Conservation (phyloP, 2,113 vertebrate genomes). For the Toxotes jaculatrix region DNA sequence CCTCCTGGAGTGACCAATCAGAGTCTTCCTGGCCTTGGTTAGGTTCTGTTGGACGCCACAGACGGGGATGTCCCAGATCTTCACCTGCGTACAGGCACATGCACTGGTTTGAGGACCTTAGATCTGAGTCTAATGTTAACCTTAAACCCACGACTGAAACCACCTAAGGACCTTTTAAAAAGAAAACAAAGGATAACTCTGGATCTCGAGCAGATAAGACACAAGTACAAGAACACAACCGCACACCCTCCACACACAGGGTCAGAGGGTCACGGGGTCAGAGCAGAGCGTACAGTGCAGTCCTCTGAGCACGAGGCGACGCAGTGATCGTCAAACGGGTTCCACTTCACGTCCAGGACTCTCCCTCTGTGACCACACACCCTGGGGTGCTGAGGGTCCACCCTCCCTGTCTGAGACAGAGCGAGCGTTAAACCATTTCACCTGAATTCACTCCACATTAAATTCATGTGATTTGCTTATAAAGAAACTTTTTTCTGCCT, state of each 20-base stretch:
- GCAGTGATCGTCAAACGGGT: conserved; percentile 93
- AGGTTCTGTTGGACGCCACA: conserved; percentile 86
- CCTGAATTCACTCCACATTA: no score
- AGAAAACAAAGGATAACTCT: no score
- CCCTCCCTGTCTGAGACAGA: conserved; percentile 88
- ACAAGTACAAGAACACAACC: no score
- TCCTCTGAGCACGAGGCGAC: conserved; percentile 97
- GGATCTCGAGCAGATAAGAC: no score
- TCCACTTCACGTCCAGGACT: conserved; percentile 96
- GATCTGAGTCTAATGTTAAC: neutral
- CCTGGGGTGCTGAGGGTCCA: conserved; percentile 91
- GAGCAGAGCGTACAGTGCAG: conserved; percentile 84
- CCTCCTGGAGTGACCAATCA: conserved; percentile 88
- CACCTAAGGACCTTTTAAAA: no score
- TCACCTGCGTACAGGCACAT: conserved; percentile 83
- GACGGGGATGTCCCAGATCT: conserved; percentile 93
- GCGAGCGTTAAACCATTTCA: neutral
- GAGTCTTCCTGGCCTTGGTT: conserved; percentile 87
- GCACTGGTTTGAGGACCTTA: neutral
- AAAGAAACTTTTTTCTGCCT: no score
- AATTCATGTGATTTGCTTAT: no score
- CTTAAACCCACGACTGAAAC: neutral
- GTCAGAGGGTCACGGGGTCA: neutral
- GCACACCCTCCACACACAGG: neutral
- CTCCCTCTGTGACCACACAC: conserved; percentile 91